Percentiles rank a stretch among this genome's conserved stretches.
Conservation (phyloP, 2,113 vertebrate genomes). For the Lucifuga dentata region DNA sequence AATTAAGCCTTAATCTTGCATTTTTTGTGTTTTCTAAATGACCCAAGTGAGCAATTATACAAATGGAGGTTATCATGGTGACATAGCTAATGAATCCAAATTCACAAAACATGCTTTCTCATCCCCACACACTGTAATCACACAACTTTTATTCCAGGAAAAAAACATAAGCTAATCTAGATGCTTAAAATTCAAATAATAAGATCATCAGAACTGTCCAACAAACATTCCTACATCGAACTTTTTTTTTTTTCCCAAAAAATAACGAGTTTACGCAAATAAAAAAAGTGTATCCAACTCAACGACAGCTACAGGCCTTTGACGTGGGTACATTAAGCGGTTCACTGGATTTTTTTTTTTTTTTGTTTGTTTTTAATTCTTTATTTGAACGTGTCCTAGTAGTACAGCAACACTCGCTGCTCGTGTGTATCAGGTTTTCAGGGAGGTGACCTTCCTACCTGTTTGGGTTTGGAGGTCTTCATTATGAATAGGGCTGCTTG, state of each 20-base stretch:
- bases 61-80: constrained; percentile 34
- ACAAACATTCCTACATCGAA: constrained; percentile 73
- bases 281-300: constrained; percentile 63
- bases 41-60: constrained; percentile 55
- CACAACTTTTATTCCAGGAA: constrained; percentile 57
- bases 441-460: constrained; percentile 85
- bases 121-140: constrained; percentile 71
- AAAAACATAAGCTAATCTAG: constrained; percentile 53
- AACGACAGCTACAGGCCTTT: constrained; percentile 67
- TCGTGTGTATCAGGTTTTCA: constrained; percentile 72
- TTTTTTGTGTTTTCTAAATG: constrained; percentile 48
- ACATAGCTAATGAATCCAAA: constrained; percentile 63
- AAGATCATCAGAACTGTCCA: constrained; percentile 45
- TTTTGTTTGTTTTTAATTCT: constrained; percentile 48
- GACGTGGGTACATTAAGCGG: constrained; percentile 64
- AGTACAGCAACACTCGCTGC: constrained; percentile 64
- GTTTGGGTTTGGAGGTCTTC: constrained; percentile 78
- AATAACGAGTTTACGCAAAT: constrained; percentile 71
- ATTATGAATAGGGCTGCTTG: constrained; percentile 64
- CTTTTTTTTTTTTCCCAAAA: constrained; percentile 38
- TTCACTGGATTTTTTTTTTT: constrained; percentile 46
- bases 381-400: constrained; percentile 71
- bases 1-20: constrained; percentile 64
- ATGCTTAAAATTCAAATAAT: constrained; percentile 70
- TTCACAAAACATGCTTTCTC: constrained; percentile 68